Evolutionary conservation across 2,113 vertebrate species (phyloP).

Genomic region (Notiomystis cincta): DNA sequence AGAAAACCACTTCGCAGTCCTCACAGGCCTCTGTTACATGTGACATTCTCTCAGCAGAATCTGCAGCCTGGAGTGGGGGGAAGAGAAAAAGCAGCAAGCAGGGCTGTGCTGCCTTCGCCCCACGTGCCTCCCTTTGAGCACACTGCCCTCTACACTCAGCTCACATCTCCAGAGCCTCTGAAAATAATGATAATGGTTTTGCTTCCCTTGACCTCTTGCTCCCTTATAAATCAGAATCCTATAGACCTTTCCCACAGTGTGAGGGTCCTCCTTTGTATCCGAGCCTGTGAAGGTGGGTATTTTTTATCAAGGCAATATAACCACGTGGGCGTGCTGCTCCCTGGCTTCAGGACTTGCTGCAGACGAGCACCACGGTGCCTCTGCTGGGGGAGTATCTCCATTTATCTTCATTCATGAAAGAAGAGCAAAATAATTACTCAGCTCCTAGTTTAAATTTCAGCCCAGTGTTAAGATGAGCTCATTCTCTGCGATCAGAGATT

Average conservation of each 20-base stretch:
- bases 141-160: slow-evolving; percentile 48
- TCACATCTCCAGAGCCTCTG: slow-evolving; percentile 50
- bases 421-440: not conserved
- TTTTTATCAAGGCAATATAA: slow-evolving; percentile 17
- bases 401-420: not conserved
- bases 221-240: slow-evolving; percentile 65
- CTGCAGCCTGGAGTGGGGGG: not conserved
- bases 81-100: not conserved
- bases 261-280: not conserved
- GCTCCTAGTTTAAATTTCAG: not conserved
- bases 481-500: not conserved
- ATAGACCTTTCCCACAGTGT: slow-evolving; percentile 44
- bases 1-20: slow-evolving; percentile 23
- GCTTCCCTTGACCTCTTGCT: slow-evolving; percentile 58
- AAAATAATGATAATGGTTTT: slow-evolving; percentile 65
- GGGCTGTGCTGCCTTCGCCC: not conserved
- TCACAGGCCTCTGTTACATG: not conserved
- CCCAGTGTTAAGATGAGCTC: not conserved
- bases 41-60: not conserved
- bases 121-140: slow-evolving; percentile 30
- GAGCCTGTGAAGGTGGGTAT: not conserved
- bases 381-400: not conserved
- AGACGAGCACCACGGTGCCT: rapidly evolving
- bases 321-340: not conserved
- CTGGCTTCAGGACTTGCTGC: not conserved